These are phyloP conservation scores for Meliscaeva auricollis DNA, from an alignment of 2,888 invertebrate genomes.

Conservation along the genomic window DNA sequence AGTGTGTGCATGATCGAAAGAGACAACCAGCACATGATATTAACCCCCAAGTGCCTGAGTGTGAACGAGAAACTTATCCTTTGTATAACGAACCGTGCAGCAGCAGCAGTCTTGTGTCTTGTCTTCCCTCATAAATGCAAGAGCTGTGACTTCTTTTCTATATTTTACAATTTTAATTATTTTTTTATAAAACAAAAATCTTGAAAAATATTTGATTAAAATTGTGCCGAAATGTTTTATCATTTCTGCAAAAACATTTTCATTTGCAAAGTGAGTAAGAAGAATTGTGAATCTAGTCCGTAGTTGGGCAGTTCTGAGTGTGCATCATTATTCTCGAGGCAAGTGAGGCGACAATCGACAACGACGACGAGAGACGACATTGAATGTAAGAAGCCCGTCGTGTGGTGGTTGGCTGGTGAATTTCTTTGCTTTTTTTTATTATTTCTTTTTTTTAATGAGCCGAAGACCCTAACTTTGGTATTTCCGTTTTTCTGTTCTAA, in stretches of 20 bases:
- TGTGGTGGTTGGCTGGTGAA: conserved; percentile 71
- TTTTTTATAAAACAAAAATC: conserved; percentile 44
- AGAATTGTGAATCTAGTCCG: conserved; percentile 45
- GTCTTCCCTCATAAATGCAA: conserved; percentile 57
- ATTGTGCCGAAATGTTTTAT: conserved; percentile 47
- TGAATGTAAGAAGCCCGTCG: conserved; percentile 67
- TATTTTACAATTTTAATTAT: conserved; percentile 56
- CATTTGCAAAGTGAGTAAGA: conserved; percentile 25
- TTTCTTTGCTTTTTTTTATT: conserved; percentile 63
- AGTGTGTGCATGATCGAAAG: conserved; percentile 38
- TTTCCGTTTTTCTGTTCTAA: conserved; percentile 4
- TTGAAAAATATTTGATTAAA: conserved; percentile 32
- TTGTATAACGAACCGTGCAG: conserved; percentile 5
- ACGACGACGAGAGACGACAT: conserved; percentile 41
- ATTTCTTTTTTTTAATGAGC: conserved; percentile 38
- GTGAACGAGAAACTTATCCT: conserved; percentile 41
- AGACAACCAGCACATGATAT: conserved; percentile 42
- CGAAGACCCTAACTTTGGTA: conserved; percentile 49
- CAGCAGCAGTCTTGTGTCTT: conserved; percentile 35
- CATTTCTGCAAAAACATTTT: conserved; percentile 26
- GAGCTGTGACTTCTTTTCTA: conserved; percentile 73
- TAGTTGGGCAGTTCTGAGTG: conserved; percentile 50
- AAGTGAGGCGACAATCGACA: conserved; percentile 36
- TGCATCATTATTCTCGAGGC: conserved; percentile 46
- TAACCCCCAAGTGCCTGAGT: conserved; percentile 30